Conservation (phyloP, 2,888 invertebrate genomes). For the Salticus scenicus region DNA sequence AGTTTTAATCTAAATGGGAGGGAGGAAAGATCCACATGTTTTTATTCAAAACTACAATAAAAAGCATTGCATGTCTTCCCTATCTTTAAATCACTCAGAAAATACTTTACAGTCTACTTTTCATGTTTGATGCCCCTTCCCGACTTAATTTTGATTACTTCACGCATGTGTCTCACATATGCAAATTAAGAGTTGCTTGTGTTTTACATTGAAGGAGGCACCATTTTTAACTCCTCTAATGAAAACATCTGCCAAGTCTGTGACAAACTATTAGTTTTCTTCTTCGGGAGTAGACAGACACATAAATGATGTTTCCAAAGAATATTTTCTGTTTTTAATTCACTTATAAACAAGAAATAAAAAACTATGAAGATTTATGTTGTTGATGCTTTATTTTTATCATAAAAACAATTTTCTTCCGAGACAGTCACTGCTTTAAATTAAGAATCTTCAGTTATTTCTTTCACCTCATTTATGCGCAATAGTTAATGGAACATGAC, state of each 20-base stretch:
- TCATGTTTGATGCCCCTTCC: neutral
- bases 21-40: neutral
- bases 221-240: constrained; percentile 38
- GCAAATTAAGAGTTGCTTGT: neutral
- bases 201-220: neutral
- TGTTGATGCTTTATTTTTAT: constrained; percentile 51
- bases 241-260: constrained; percentile 44
- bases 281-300: constrained; percentile 42
- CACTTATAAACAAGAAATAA: constrained; percentile 25
- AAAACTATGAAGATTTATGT: constrained; percentile 26
- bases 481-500: neutral
- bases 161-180: neutral
- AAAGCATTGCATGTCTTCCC: neutral
- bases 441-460: constrained; percentile 24
- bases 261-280: constrained; percentile 32
- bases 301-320: constrained; percentile 44
- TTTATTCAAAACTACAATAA: neutral
- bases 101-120: constrained; percentile 6
- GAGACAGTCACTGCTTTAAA: constrained; percentile 26
- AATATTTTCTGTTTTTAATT: constrained; percentile 28
- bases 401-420: constrained; percentile 37
- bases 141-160: neutral
- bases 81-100: neutral
- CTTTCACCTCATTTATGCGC: neutral
- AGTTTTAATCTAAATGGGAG: neutral